These are phyloP conservation scores for Gyps fulvus DNA, from an alignment of 2,113 vertebrate species.

Conservation along the genomic window DNA sequence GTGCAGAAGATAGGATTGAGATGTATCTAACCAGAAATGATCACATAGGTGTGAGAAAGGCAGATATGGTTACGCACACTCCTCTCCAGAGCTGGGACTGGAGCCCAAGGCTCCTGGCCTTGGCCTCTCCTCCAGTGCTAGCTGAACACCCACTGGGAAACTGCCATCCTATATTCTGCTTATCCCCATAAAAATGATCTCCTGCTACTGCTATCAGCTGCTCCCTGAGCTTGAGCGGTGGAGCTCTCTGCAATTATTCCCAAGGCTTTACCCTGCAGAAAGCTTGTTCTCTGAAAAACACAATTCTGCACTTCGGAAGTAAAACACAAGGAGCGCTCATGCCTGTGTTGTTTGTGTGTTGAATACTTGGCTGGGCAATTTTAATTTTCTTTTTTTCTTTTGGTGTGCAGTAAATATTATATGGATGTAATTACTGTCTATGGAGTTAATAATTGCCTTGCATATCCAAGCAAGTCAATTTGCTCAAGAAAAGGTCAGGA, in stretches of 20 bases:
- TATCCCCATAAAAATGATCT: background rate
- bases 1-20: background rate
- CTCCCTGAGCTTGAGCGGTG: background rate
- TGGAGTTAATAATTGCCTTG: conserved; percentile 28
- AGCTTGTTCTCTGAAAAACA: background rate
- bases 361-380: background rate
- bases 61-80: background rate
- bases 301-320: background rate
- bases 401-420: background rate
- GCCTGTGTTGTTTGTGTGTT: background rate
- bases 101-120: background rate
- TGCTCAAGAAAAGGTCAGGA: conserved; percentile 31
- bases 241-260: background rate
- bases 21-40: background rate
- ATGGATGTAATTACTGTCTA: conserved; percentile 21
- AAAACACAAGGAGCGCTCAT: background rate
- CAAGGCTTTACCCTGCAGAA: background rate
- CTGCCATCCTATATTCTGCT: background rate
- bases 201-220: background rate
- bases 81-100: background rate
- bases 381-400: background rate
- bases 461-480: conserved; percentile 18
- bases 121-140: background rate
- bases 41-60: background rate
- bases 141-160: background rate